These are phyloP conservation scores for Pterostichus madidus DNA, from an alignment of 2,888 invertebrate genomes.

Conservation along the genomic window DNA sequence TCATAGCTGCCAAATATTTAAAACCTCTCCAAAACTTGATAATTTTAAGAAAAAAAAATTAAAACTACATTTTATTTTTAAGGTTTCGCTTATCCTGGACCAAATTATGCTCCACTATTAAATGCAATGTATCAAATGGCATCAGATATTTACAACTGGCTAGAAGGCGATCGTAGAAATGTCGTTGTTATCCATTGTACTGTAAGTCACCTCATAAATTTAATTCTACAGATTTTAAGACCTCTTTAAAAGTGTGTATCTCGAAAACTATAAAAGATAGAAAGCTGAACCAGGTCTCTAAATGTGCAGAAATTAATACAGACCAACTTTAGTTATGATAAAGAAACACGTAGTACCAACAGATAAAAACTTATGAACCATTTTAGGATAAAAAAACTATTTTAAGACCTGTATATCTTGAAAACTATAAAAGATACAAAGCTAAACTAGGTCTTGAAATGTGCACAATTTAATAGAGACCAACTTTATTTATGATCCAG, in stretches of 20 bases:
- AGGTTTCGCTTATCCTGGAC: constrained; percentile 83
- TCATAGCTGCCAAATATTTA: too few relatives aligned
- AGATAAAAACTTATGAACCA: too few relatives aligned
- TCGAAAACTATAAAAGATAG: not conserved
- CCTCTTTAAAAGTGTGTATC: not conserved
- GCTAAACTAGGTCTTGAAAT: not conserved
- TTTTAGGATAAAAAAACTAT: too few relatives aligned
- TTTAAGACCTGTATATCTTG: too few relatives aligned
- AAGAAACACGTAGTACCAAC: too few relatives aligned
- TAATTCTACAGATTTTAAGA: not conserved
- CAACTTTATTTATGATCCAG: not conserved
- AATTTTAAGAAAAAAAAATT: too few relatives aligned
- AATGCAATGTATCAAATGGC: constrained; percentile 90
- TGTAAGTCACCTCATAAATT: constrained; percentile 78
- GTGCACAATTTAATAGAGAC: not conserved
- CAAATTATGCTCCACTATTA: constrained; percentile 87
- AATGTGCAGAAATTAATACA: not conserved
- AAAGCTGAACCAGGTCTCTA: not conserved
- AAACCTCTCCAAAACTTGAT: too few relatives aligned
- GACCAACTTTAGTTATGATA: not conserved
- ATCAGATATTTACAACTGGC: constrained; percentile 92
- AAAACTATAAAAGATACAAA: too few relatives aligned
- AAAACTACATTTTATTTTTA: too few relatives aligned
- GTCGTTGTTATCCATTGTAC: constrained; percentile 91
- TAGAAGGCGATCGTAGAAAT: constrained; percentile 89